A percentile compares a stretch with the other conserved stretches of the same genome.
These are phyloP conservation scores for Vandiemenella viatica DNA, from an alignment of 2,888 invertebrate genomes.

Conservation along the genomic window DNA sequence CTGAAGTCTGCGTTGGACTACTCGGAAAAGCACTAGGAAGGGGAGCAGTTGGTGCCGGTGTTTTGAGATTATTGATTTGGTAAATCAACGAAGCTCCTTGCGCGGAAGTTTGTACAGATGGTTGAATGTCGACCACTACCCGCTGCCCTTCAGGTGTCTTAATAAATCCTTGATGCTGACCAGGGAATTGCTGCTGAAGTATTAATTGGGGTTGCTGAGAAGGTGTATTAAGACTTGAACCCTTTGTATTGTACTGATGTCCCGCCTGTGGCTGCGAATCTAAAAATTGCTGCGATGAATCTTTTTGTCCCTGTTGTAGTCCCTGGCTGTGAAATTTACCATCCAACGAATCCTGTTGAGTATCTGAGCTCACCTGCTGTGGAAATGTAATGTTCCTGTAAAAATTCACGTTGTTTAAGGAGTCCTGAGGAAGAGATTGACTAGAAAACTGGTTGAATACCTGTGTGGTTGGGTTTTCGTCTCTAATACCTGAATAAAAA, in stretches of 20 bases:
- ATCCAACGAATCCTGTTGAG: too few relatives aligned
- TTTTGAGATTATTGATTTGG: conserved; percentile 11
- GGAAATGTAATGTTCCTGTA: background rate
- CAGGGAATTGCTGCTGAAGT: too few relatives aligned
- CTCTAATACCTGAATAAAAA: too few relatives aligned
- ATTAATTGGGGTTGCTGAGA: too few relatives aligned
- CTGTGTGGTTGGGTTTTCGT: too few relatives aligned
- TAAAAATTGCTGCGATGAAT: background rate
- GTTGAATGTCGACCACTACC: conserved; percentile 14
- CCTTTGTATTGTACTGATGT: background rate
- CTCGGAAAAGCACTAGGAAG: too few relatives aligned
- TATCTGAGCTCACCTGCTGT: background rate
- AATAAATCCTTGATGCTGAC: too few relatives aligned
- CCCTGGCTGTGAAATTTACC: background rate
- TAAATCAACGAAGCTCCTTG: conserved; percentile 12
- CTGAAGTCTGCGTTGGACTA: conserved; percentile 2
- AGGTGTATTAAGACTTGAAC: background rate
- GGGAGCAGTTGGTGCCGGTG: too few relatives aligned
- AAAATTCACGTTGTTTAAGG: background rate
- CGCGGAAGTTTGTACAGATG: conserved; percentile 17
- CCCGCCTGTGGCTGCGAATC: background rate
- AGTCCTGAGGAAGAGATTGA: conserved; percentile 26
- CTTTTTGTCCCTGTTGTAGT: background rate
- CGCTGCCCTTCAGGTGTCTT: background rate
- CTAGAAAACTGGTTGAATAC: too few relatives aligned